Percentiles rank a stretch among this genome's conserved stretches.
phyloP scores from a whole-genome alignment of 2,113 vertebrate species.

The Ammodytes marinus region DNA sequence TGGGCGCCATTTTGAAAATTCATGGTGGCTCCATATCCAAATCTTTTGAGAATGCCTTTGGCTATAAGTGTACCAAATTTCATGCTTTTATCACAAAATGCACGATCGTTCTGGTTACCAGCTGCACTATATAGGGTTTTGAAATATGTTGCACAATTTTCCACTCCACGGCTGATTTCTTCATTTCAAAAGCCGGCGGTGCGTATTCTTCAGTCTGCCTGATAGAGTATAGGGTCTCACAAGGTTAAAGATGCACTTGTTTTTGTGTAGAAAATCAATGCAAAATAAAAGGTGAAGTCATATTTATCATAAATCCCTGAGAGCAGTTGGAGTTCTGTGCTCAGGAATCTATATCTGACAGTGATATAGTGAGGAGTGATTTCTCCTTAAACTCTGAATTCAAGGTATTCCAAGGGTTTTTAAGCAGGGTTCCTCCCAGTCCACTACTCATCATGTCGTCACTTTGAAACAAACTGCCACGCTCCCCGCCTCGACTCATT shows the following conservation, averaged over 20 bases:
- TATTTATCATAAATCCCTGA: background rate
- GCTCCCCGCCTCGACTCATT: conserved; percentile 29
- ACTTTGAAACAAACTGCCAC: background rate
- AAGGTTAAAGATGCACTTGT: conserved; percentile 4
- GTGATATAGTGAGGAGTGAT: background rate
- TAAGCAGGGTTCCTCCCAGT: conserved; percentile 3
- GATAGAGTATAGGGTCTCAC: conserved; percentile 8
- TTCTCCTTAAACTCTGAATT: background rate
- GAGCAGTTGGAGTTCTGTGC: background rate
- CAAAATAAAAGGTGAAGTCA: background rate
- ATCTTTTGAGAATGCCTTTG: too few relatives aligned
- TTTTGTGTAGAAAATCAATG: conserved; percentile 35
- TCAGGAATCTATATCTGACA: background rate
- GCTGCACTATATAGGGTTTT: conserved; percentile 23
- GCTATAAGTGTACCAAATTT: too few relatives aligned
- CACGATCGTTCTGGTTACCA: too few relatives aligned
- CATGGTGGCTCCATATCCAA: too few relatives aligned
- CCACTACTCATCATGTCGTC: background rate
- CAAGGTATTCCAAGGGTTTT: background rate
- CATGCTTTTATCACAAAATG: too few relatives aligned
- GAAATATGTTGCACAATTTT: conserved; percentile 36
- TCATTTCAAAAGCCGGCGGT: conserved; percentile 43
- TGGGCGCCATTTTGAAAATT: too few relatives aligned
- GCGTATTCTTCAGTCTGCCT: conserved; percentile 16
- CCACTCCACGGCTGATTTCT: conserved; percentile 63